Conservation (phyloP, 2,797 vertebrate species). For the Epinephelus malabaricus region DNA sequence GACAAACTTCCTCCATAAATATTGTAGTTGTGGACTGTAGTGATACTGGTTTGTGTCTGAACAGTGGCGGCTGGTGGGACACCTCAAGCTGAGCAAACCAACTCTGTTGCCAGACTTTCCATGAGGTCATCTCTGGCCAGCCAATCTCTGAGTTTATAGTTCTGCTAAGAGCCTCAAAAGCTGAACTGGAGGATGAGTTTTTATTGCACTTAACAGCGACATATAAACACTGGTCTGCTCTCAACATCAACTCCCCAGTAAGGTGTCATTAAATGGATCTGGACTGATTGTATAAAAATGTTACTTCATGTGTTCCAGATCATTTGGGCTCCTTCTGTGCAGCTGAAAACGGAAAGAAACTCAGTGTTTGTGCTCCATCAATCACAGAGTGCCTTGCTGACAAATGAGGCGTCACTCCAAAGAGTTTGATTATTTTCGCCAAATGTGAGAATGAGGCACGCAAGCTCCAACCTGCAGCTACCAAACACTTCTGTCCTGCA, state of each 20-base stretch:
- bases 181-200: slow-evolving; percentile 45
- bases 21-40: background rate
- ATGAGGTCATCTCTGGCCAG: slow-evolving; percentile 71
- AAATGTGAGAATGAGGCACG: slow-evolving; percentile 20
- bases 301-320: background rate
- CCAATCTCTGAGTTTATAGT: slow-evolving; percentile 49
- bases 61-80: slow-evolving; percentile 43
- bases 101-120: slow-evolving; percentile 60
- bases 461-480: slow-evolving; percentile 5
- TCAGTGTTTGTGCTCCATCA: slow-evolving; percentile 15
- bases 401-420: slow-evolving; percentile 33
- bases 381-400: slow-evolving; percentile 11
- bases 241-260: background rate
- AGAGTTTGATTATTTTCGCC: slow-evolving; percentile 30
- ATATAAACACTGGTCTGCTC: slow-evolving; percentile 47
- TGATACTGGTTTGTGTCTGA: slow-evolving; percentile 13
- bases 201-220: slow-evolving; percentile 47
- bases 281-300: slow-evolving; percentile 5
- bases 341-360: background rate
- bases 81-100: slow-evolving; percentile 58
- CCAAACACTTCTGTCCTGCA: background rate
- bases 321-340: slow-evolving; percentile 19
- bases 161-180: slow-evolving; percentile 52
- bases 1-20: background rate
- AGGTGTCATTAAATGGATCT: background rate